Evolutionary conservation across 2,113 vertebrate species (phyloP).

Genomic region (Mormyrus iriodes): DNA sequence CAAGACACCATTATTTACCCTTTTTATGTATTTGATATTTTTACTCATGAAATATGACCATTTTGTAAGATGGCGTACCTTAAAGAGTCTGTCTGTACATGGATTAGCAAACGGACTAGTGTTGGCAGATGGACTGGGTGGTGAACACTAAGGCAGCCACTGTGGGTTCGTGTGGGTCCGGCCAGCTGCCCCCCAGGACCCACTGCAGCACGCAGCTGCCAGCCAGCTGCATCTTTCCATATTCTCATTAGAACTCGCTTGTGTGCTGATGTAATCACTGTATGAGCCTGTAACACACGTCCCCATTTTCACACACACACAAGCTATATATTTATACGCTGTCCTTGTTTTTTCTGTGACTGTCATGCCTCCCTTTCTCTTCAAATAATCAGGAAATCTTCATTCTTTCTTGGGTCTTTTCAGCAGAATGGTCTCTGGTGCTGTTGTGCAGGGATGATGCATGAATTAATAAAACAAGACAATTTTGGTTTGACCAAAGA

Average conservation of each 20-base stretch:
- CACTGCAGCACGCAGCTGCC: not conserved
- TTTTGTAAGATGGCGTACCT: not conserved
- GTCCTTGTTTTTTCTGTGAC: not conserved
- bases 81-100: not conserved
- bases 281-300: not conserved
- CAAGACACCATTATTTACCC: not conserved
- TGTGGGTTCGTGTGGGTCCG: not conserved
- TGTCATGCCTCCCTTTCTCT: not conserved
- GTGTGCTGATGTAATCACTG: not conserved
- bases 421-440: not conserved
- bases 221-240: not conserved
- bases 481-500: not conserved
- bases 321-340: not conserved
- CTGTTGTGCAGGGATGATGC: not conserved
- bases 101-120: not conserved
- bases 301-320: not conserved
- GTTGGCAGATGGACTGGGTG: not conserved
- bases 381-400: not conserved
- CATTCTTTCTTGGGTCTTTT: not conserved
- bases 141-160: not conserved
- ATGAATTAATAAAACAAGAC: not conserved
- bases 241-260: not conserved
- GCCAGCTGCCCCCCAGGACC: not conserved
- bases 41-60: not conserved
- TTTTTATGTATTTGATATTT: slow-evolving; percentile 1